Base-by-base conservation (phyloP, 2,888 invertebrate species). In the Torymus tubicola region DNA sequence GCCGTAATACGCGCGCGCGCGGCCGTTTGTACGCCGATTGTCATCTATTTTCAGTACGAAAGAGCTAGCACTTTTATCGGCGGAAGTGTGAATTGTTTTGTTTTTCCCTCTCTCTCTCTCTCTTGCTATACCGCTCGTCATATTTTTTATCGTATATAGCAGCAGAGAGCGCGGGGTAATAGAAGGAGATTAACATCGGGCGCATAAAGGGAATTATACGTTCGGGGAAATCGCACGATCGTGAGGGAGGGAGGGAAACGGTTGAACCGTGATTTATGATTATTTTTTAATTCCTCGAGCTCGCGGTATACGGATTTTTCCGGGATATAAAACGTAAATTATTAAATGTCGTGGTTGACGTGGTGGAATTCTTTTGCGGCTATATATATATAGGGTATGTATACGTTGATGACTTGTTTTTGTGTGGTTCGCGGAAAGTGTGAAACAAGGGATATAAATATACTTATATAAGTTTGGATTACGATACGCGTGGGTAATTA, bases 181-280 rank as follows among this genome's bases (percentile, higher is more conserved):
- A n/a, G 12, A 16, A 21, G 21, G 67, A 78, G 78, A 78, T 78
- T 78, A 78, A 55, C 71, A 72, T 78, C 78, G 67, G 10, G 24
- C n/a, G 57, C 69, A 69, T 77, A 77, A 70, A 58, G 57, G 21
- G 18, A 71, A 65, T 78, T 64, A 77, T 64, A 77, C 24, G 65
- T 64, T 60, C 60, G 16, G 67, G 42, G 71, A 65, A 64, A 60
- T 65, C 12, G 63, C 55, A 10, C 42, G 31, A 50, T 18, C 42
- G 42, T 8, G 42, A 42, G 42, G 42, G 42, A 31, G 42, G 8
- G 8, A 42, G 61, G 53, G 53, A 76, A 57, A 42, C 21, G 63
- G 12, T 55, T 55, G n/a, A 8, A 42, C 8, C 11, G n/a, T 77
- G 64, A 77, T 77, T 77, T 77, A 77, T 50, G 63, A 70, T 70